A percentile compares a stretch with the other conserved stretches of the same genome.
These are phyloP conservation scores for Stenoptilia bipunctidactyla DNA, from an alignment of 2,888 invertebrate species.

Conservation along the genomic window DNA sequence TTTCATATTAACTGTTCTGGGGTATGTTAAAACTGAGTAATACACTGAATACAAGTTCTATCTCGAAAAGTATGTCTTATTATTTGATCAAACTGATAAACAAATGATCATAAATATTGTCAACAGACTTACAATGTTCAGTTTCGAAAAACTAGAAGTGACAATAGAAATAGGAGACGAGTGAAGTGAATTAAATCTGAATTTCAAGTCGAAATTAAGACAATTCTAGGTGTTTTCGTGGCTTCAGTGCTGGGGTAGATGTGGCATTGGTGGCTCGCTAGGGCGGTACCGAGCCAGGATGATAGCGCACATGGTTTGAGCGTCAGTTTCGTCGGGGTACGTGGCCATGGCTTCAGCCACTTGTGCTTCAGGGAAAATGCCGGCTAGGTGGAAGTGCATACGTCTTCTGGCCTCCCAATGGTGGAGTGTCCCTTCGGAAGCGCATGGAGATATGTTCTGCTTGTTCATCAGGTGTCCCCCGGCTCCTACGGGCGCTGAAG, in stretches of 20 bases:
- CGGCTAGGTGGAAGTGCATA: slow-evolving; percentile 89
- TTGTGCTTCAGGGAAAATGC: slow-evolving; percentile 91
- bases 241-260: slow-evolving; percentile 29
- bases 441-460: slow-evolving; percentile 30
- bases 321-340: slow-evolving; percentile 90
- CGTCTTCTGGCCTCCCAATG: slow-evolving; percentile 79
- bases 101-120: no score
- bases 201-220: slow-evolving; percentile 44
- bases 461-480: slow-evolving; percentile 18
- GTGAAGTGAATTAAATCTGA: slow-evolving; percentile 25
- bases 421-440: slow-evolving; percentile 58
- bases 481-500: slow-evolving; percentile 79
- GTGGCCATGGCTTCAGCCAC: slow-evolving; percentile 90
- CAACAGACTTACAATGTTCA: no score
- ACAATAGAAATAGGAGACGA: slow-evolving; percentile 14
- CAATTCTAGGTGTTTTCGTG: slow-evolving; percentile 27
- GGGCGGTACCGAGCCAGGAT: slow-evolving; percentile 81
- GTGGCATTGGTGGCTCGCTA: slow-evolving; percentile 36
- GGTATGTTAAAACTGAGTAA: no score
- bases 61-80: no score
- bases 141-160: slow-evolving; percentile 19
- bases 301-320: slow-evolving; percentile 90
- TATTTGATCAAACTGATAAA: no score
- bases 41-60: no score
- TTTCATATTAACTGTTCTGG: no score